Percentiles rank a stretch among this genome's conserved stretches.
Evolutionary conservation across 2,888 invertebrate genomes (phyloP).

Genomic region (Pristionchus fissidentatus): DNA sequence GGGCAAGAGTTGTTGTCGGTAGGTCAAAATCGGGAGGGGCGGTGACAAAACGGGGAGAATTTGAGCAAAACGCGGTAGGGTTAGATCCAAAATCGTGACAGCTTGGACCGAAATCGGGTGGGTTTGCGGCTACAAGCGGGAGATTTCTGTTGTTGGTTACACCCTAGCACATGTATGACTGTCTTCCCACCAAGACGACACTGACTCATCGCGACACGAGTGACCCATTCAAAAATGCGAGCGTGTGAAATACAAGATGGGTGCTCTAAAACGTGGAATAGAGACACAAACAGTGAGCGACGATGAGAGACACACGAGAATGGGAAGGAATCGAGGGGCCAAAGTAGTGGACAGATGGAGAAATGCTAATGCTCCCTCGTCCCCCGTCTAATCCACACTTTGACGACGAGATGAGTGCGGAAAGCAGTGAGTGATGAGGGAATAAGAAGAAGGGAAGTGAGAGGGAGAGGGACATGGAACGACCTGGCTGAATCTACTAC

Average conservation of each 20-base stretch:
- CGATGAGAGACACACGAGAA: neutral
- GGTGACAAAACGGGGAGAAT: too few species aligned
- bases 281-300: slow-evolving; percentile 13
- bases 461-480: too few species aligned
- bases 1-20: too few species aligned
- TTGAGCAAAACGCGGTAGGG: too few species aligned
- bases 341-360: slow-evolving; percentile 37
- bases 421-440: neutral
- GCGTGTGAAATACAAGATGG: slow-evolving; percentile 10
- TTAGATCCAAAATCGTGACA: too few species aligned
- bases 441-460: neutral
- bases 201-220: neutral
- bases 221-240: neutral
- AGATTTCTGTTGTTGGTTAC: too few species aligned
- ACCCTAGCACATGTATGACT: too few species aligned
- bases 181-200: neutral
- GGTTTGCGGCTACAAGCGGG: too few species aligned
- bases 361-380: slow-evolving; percentile 29
- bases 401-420: neutral
- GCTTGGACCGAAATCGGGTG: too few species aligned
- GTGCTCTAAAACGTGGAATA: neutral
- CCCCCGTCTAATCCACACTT: slow-evolving; percentile 20
- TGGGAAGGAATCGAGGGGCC: neutral
- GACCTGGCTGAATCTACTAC: too few species aligned
- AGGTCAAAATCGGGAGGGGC: too few species aligned